Evolutionary conservation across 2,888 invertebrate species (phyloP).

Genomic region (Euspilapteryx auroguttella): DNA sequence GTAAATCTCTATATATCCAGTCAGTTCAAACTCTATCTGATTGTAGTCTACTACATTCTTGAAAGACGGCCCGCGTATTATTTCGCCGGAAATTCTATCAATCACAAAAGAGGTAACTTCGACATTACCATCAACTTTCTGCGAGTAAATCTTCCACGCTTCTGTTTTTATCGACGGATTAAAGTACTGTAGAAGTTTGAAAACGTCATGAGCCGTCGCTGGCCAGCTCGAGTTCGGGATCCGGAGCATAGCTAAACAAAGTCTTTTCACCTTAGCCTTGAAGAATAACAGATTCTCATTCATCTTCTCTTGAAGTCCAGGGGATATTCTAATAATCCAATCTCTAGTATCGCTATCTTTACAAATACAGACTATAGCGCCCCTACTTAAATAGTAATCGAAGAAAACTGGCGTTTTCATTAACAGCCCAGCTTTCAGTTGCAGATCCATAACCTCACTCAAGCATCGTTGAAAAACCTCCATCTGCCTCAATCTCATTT

Average conservation of each 20-base stretch:
- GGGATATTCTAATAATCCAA: conserved; percentile 37
- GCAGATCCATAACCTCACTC: conserved; percentile 36
- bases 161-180: conserved; percentile 34
- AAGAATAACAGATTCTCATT: conserved; percentile 26
- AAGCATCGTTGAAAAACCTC: conserved; percentile 30
- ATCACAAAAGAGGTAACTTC: conserved; percentile 36
- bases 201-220: conserved; percentile 30
- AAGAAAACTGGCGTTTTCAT: conserved; percentile 29
- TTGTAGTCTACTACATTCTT: conserved; percentile 42
- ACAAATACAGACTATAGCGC: conserved; percentile 42
- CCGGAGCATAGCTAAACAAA: conserved; percentile 36
- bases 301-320: conserved; percentile 45
- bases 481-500: conserved; percentile 36
- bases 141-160: conserved; percentile 35
- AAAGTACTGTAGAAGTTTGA: conserved; percentile 43
- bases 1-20: conserved; percentile 39
- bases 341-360: conserved; percentile 34
- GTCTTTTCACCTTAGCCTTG: conserved; percentile 30
- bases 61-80: conserved; percentile 34
- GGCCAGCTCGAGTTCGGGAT: conserved; percentile 35
- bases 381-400: conserved; percentile 41
- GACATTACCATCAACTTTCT: conserved; percentile 20
- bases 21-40: conserved; percentile 43
- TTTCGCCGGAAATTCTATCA: conserved; percentile 37
- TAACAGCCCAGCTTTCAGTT: conserved; percentile 30